Conservation (phyloP, 2,888 invertebrate genomes). For the Pollenia griseotomentosa region DNA sequence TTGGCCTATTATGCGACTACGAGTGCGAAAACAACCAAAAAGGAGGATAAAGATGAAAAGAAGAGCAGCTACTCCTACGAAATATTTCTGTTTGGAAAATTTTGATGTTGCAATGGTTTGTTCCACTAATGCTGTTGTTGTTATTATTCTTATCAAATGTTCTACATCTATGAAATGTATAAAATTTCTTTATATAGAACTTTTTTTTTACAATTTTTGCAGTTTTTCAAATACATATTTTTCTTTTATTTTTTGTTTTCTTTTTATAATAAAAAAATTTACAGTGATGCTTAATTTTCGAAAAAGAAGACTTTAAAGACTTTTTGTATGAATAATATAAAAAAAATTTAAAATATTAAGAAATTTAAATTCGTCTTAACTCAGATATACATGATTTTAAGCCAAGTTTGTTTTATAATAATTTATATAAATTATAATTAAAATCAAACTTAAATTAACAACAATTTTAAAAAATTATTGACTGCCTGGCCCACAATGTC, state of each 20-base stretch:
- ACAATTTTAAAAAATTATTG: not conserved
- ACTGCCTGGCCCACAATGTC: too few relatives aligned
- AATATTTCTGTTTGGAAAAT: not conserved
- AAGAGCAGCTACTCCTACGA: conserved; percentile 49
- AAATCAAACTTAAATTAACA: conserved; percentile 8
- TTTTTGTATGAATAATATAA: conserved; percentile 8
- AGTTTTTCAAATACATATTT: conserved; percentile 15
- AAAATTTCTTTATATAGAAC: conserved; percentile 50
- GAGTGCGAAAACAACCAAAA: conserved; percentile 12
- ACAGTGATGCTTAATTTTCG: conserved; percentile 56
- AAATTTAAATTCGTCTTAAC: conserved; percentile 62
- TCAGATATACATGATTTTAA: conserved; percentile 27
- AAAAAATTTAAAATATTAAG: not conserved
- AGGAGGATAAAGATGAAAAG: conserved; percentile 31
- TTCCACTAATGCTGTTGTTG: not conserved
- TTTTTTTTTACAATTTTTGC: conserved; percentile 21
- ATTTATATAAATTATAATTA: conserved; percentile 28
- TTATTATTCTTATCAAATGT: conserved; percentile 58
- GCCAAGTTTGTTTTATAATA: conserved; percentile 30
- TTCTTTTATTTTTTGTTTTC: conserved; percentile 41
- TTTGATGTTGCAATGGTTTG: not conserved
- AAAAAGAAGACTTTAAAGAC: conserved; percentile 36
- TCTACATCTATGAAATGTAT: conserved; percentile 57
- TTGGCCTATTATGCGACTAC: conserved; percentile 43
- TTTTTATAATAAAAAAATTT: conserved; percentile 40